A percentile compares a stretch with the other conserved stretches of the same genome.
phyloP scores from a whole-genome alignment of 2,797 vertebrate species.

The Heterohyrax brucei region DNA sequence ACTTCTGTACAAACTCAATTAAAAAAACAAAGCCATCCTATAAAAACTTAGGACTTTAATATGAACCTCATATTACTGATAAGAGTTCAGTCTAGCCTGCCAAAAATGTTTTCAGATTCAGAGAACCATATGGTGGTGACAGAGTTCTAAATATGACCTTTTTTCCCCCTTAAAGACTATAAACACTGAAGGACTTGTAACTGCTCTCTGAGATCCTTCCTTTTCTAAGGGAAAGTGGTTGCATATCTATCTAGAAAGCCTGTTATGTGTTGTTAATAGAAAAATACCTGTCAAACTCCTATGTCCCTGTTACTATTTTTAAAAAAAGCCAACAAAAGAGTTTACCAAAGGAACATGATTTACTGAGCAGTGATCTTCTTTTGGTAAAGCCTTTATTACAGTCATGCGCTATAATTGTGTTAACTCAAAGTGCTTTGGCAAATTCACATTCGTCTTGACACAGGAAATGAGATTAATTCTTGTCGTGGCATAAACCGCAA shows the following conservation, averaged over 20 bases:
- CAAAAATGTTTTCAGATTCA: neutral
- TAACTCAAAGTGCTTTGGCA: conserved; percentile 52
- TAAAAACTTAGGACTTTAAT: conserved; percentile 52
- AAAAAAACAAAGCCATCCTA: neutral
- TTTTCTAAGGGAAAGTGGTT: conserved; percentile 55
- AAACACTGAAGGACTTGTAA: neutral
- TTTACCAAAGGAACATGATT: conserved; percentile 47
- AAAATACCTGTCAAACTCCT: neutral
- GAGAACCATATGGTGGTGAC: neutral
- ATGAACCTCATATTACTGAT: neutral
- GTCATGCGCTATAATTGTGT: neutral
- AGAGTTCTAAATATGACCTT: conserved; percentile 5
- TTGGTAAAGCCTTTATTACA: conserved; percentile 60
- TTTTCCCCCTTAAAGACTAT: neutral
- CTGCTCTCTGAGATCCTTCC: neutral
- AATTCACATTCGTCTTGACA: conserved; percentile 65
- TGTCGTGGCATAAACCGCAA: neutral
- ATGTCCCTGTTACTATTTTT: neutral
- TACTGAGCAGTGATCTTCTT: conserved; percentile 52
- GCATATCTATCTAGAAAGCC: neutral
- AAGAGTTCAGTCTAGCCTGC: conserved; percentile 13
- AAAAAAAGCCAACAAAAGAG: conserved; percentile 24
- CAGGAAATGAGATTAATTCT: conserved; percentile 49
- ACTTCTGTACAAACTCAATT: conserved; percentile 44
- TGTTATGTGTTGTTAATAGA: neutral